phyloP scores from a whole-genome alignment of 2,888 invertebrate species.

The Phaedon cochleariae region DNA sequence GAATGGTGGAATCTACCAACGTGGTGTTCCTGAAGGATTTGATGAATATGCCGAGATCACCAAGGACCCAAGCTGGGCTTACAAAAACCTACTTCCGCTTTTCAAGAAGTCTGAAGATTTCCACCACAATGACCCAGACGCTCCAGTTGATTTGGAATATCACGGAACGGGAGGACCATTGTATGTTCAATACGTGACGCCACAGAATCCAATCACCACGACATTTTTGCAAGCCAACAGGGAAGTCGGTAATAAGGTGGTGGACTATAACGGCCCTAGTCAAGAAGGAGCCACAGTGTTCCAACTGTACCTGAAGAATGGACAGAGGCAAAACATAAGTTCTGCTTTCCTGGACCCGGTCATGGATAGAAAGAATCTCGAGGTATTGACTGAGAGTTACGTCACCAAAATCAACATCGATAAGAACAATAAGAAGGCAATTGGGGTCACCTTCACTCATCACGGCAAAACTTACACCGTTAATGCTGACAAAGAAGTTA shows the following conservation, averaged over 20 bases:
- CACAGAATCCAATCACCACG: conserved; percentile 18
- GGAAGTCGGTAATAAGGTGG: conserved; percentile 73
- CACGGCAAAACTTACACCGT: conserved; percentile 64
- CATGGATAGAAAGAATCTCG: conserved; percentile 70
- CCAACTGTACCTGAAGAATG: conserved; percentile 73
- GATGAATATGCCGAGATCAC: conserved; percentile 60
- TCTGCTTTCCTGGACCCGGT: conserved; percentile 79
- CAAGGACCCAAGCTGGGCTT: conserved; percentile 63
- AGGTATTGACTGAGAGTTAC: conserved; percentile 73
- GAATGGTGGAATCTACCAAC: conserved; percentile 64
- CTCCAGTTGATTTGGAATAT: conserved; percentile 22
- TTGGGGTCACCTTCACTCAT: conserved; percentile 74
- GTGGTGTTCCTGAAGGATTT: conserved; percentile 62
- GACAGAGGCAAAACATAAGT: conserved; percentile 77
- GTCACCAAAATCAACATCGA: conserved; percentile 71
- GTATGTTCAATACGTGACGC: conserved; percentile 34
- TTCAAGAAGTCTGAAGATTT: conserved; percentile 38
- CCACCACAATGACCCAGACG: conserved; percentile 20
- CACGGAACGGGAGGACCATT: conserved; percentile 35
- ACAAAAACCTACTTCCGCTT: conserved; percentile 66
- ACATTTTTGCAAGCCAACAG: conserved; percentile 72
- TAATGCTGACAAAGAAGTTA: conserved; percentile 74
- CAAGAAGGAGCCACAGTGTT: conserved; percentile 71
- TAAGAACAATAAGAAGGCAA: conserved; percentile 65
- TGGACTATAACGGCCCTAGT: conserved; percentile 73